Conservation (phyloP, 2,888 invertebrate species). For the Sphaerophoria taeniata region DNA sequence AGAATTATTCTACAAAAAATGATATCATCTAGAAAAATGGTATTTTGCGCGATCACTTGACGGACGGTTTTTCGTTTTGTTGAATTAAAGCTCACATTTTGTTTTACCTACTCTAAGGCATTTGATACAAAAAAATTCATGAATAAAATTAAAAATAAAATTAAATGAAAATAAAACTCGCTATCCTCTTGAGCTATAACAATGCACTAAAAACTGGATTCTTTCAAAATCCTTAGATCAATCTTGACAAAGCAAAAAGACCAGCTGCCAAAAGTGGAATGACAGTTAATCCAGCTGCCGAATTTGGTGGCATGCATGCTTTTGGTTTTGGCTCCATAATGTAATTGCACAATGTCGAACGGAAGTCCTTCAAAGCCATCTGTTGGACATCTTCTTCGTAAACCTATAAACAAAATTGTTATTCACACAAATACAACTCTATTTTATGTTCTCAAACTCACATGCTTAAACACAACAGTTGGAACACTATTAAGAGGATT, state of each 20-base stretch:
- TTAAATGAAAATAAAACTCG: background rate
- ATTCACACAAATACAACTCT: constrained; percentile 22
- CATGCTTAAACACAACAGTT: constrained; percentile 87
- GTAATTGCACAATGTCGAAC: constrained; percentile 84
- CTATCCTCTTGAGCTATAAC: background rate
- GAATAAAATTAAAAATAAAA: background rate
- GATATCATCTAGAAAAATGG: constrained; percentile 23
- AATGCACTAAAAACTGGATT: background rate
- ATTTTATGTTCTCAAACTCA: constrained; percentile 76
- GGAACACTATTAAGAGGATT: constrained; percentile 86
- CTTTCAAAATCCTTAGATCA: constrained; percentile 71
- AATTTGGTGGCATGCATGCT: constrained; percentile 77
- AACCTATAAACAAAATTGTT: constrained; percentile 82
- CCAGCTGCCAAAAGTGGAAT: constrained; percentile 77
- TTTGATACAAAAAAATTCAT: background rate
- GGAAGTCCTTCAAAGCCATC: constrained; percentile 85
- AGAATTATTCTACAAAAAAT: background rate
- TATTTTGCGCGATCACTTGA: constrained; percentile 45
- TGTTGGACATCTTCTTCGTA: constrained; percentile 85
- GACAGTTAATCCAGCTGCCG: constrained; percentile 76
- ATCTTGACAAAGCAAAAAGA: constrained; percentile 75
- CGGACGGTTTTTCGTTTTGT: constrained; percentile 4
- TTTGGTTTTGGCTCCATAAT: constrained; percentile 80
- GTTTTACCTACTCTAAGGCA: constrained; percentile 4
- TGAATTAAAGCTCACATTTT: constrained; percentile 21